Evolutionary conservation across 37 sponge, comb jelly and placozoan genomes (phyloP).

Genomic region (Aphrocallistes beatrix): DNA sequence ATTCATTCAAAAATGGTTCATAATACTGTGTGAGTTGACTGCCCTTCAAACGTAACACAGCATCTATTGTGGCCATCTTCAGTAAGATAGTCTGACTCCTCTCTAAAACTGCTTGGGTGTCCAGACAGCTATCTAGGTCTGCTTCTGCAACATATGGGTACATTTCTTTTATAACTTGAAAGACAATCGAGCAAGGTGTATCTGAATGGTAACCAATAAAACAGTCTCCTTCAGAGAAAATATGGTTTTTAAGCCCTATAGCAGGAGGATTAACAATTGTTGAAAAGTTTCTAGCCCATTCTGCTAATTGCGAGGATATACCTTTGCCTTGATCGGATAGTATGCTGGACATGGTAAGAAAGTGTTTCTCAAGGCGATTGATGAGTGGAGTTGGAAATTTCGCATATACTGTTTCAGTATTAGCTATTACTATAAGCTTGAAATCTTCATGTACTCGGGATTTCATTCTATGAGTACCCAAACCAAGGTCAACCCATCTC

Average conservation of each 20-base stretch:
- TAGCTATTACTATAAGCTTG: conserved; percentile 75
- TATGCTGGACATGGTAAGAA: conserved; percentile 57
- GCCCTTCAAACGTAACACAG: neutral
- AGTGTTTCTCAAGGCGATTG: conserved; percentile 89
- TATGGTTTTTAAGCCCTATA: neutral
- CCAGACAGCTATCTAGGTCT: neutral
- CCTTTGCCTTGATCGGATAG: neutral
- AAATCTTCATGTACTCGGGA: conserved; percentile 67
- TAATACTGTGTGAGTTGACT: neutral
- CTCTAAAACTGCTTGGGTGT: neutral
- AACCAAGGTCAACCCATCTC: conserved; percentile 78
- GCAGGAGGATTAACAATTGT: neutral
- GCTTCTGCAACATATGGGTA: neutral
- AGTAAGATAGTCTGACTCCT: neutral
- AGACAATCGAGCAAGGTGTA: neutral
- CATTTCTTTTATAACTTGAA: neutral
- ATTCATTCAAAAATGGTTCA: neutral
- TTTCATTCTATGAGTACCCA: conserved; percentile 70
- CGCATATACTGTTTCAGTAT: conserved; percentile 58
- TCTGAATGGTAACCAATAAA: neutral
- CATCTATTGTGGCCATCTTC: conserved; percentile 5
- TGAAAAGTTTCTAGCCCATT: neutral
- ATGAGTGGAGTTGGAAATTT: conserved; percentile 88
- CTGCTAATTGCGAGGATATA: neutral
- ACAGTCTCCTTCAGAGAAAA: neutral